phyloP scores from a whole-genome alignment of 2,888 invertebrate genomes.

The Eupithecia tripunctaria region DNA sequence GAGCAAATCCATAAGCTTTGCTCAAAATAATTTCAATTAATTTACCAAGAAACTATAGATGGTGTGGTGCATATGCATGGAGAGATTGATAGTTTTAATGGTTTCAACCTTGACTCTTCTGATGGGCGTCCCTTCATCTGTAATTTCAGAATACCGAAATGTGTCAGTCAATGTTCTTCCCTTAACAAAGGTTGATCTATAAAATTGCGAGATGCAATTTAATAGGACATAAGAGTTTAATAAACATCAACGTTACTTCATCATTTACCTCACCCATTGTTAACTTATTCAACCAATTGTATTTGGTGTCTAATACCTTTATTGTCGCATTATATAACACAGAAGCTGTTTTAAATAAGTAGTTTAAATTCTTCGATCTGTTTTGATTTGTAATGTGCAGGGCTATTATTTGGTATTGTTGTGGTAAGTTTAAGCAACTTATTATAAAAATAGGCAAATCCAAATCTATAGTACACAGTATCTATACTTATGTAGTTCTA shows the following conservation, averaged over 20 bases:
- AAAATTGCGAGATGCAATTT: neutral
- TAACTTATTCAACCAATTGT: neutral
- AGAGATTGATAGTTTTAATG: no score
- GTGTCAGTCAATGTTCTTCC: neutral
- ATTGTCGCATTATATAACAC: neutral
- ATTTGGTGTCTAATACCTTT: neutral
- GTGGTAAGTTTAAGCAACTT: neutral
- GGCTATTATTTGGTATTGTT: neutral
- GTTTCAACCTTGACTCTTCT: neutral
- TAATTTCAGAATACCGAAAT: neutral
- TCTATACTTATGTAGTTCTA: neutral
- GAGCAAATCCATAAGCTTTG: no score
- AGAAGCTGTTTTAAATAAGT: neutral
- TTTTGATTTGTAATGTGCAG: neutral
- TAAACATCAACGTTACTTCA: neutral
- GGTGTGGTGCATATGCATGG: no score
- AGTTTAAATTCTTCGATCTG: neutral
- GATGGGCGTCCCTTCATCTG: neutral
- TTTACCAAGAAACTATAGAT: no score
- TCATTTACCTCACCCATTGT: slow-evolving; percentile 4
- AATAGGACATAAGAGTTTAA: neutral
- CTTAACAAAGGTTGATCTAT: neutral
- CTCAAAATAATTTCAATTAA: no score
- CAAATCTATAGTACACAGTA: no score
- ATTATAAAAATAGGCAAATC: neutral